Base-by-base conservation (phyloP, 1,140 invertebrate species). In the Tyrophagus putrescentiae region DNA sequence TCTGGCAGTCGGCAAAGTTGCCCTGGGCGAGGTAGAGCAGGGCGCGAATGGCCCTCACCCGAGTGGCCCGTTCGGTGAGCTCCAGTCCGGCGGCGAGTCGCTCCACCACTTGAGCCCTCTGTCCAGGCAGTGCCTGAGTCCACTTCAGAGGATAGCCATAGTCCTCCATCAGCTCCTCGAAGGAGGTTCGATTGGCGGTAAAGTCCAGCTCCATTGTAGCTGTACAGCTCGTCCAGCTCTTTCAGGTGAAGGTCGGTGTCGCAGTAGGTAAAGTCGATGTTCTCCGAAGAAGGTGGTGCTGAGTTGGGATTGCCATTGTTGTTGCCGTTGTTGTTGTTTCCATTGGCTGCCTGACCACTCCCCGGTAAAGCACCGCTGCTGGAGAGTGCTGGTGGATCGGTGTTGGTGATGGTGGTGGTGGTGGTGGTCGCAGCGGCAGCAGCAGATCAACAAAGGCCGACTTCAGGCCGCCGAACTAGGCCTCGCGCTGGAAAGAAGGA, bases 131-230 rank as follows among this genome's bases (percentile, higher is more conserved):
- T 61, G 87, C 74, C 63, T 80, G 81, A 70, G 84, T 84, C 89
- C 91, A 94, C 71, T 80, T 82, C 4, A 83, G 81, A 44, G 78
- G 78, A 58, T 83, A 73, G 60, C 81, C 65, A 64, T 61, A 87
- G 64, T 81, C 77, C 68, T 82, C 79, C 84, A 90, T 88, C 68
- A 84, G 79, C 68, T 88, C 83, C 71, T 91, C 87, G 69, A 89
- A 91, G 28, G 85, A 84, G 41, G 61, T 70, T 60, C 89, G 81
- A 76, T 95, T 95, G 48, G 82, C 74, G 63, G 83, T 80, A 69
- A 94, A 87, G 71, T 98, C 93, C 63, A 80, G 78, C 65, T 91
- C 97, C 93, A 0, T 91, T 93, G 70, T 98, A 98, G 69, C 88
- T 94, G 70, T 97, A 97, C 0, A 96, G 73, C 74, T 98, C 92